These are phyloP conservation scores for Scotopteryx bipunctaria DNA, from an alignment of 2,888 invertebrate genomes.

Conservation along the genomic window DNA sequence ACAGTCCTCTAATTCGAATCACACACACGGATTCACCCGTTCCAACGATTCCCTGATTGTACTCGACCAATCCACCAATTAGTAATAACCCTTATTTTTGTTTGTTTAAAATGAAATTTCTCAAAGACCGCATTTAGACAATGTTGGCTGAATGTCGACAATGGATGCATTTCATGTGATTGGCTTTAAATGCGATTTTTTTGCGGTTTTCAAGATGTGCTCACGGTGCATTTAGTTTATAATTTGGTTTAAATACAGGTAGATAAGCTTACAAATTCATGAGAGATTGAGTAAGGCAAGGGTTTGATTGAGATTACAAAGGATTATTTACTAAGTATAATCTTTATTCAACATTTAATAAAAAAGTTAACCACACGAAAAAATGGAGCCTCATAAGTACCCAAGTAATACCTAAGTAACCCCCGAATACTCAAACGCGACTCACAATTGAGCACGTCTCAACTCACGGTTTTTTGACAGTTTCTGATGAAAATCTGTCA, in stretches of 20 bases:
- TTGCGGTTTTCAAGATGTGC: conserved; percentile 49
- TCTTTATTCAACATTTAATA: too few species aligned
- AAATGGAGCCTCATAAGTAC: too few species aligned
- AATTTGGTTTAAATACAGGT: conserved; percentile 39
- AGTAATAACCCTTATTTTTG: conserved; percentile 70
- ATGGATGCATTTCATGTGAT: conserved; percentile 59
- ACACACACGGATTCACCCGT: conserved; percentile 74
- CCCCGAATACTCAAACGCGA: too few species aligned
- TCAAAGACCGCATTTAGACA: conserved; percentile 64
- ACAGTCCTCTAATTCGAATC: conserved; percentile 78
- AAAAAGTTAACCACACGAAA: too few species aligned
- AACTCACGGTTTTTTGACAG: too few species aligned
- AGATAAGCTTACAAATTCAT: conserved; percentile 21
- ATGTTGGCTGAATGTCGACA: conserved; percentile 54
- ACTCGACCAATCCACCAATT: conserved; percentile 57
- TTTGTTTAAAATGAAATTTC: conserved; percentile 61
- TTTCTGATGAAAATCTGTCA: too few species aligned
- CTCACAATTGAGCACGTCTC: too few species aligned
- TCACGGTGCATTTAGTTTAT: conserved; percentile 55
- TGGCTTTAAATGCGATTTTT: conserved; percentile 50
- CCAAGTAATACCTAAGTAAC: too few species aligned
- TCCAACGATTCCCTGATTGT: conserved; percentile 71
- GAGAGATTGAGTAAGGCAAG: conserved; percentile 12
- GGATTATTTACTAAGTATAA: too few species aligned
- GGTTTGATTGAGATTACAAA: conserved; percentile 12